Evolutionary conservation across 2,888 invertebrate genomes (phyloP).

Genomic region (Thalpophila matura): DNA sequence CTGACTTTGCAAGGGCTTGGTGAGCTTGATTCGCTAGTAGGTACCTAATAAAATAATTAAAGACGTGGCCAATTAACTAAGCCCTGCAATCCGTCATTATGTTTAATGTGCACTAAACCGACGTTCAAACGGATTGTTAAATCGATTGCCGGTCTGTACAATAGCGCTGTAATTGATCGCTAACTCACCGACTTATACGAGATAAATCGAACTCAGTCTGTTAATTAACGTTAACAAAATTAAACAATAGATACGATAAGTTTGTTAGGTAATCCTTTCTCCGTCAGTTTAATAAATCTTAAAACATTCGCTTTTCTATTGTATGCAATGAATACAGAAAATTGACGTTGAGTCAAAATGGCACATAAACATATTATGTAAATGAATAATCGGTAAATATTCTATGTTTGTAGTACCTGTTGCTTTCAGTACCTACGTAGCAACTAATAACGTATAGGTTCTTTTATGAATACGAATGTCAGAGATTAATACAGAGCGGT

Average conservation of each 20-base stretch:
- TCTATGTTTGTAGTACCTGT: constrained; percentile 20
- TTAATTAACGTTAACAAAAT: constrained; percentile 54
- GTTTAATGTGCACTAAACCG: constrained; percentile 21
- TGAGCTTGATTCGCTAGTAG: no score
- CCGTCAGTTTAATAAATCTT: constrained; percentile 26
- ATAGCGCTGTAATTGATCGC: constrained; percentile 42
- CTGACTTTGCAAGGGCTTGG: no score
- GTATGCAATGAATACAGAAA: constrained; percentile 36
- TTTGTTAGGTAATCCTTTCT: constrained; percentile 51
- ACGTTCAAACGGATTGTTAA: constrained; percentile 38
- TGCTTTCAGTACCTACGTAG: constrained; percentile 10
- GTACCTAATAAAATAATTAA: constrained; percentile 6
- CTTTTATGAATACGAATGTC: constrained; percentile 5
- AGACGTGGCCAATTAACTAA: constrained; percentile 22
- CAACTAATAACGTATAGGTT: constrained; percentile 19
- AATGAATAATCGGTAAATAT: constrained; percentile 27
- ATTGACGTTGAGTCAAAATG: constrained; percentile 27
- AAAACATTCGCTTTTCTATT: constrained; percentile 38
- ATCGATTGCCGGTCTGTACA: constrained; percentile 36
- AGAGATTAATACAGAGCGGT: background rate
- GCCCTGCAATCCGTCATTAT: constrained; percentile 20
- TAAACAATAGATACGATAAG: constrained; percentile 50
- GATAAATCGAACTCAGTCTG: constrained; percentile 39
- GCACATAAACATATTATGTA: constrained; percentile 37
- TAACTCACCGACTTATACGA: constrained; percentile 32